Conservation (phyloP, 2,113 vertebrate species). For the Tetrax tetrax region DNA sequence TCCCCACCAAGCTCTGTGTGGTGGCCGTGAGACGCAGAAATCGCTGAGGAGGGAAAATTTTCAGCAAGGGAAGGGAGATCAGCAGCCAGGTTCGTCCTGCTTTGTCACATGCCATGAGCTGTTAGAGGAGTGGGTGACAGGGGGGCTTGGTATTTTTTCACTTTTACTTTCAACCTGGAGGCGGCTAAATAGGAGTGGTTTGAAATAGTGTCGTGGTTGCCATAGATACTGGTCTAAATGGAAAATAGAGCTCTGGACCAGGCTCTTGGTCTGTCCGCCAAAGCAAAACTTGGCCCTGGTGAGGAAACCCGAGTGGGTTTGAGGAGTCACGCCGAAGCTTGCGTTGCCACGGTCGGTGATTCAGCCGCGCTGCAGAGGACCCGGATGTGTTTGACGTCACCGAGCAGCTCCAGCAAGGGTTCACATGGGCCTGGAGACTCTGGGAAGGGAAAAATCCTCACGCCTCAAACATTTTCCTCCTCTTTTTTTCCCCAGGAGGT, state of each 20-base stretch:
- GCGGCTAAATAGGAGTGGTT: not conserved
- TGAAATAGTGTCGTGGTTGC: constrained; percentile 4
- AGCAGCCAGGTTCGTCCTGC: not conserved
- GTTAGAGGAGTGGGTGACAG: not conserved
- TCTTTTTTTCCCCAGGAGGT: not conserved
- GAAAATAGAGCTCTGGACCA: not conserved
- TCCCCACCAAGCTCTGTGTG: not conserved
- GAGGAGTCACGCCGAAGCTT: not conserved
- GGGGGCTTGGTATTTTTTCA: not conserved
- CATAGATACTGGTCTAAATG: not conserved
- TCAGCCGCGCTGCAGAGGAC: not conserved
- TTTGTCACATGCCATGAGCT: accelerated
- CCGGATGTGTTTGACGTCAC: not conserved
- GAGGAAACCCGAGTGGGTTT: not conserved
- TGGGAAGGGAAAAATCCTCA: not conserved
- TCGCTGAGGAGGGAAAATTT: not conserved
- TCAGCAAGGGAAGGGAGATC: not conserved
- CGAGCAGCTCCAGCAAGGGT: not conserved
- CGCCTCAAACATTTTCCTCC: not conserved
- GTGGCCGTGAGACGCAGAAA: not conserved
- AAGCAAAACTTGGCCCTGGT: not conserved
- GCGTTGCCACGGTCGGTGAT: not conserved
- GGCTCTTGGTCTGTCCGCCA: not conserved
- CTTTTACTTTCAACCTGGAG: not conserved
- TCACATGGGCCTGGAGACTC: not conserved